Evolutionary conservation across 2,888 invertebrate species (phyloP).

Genomic region (Diaprepes abbreviatus): DNA sequence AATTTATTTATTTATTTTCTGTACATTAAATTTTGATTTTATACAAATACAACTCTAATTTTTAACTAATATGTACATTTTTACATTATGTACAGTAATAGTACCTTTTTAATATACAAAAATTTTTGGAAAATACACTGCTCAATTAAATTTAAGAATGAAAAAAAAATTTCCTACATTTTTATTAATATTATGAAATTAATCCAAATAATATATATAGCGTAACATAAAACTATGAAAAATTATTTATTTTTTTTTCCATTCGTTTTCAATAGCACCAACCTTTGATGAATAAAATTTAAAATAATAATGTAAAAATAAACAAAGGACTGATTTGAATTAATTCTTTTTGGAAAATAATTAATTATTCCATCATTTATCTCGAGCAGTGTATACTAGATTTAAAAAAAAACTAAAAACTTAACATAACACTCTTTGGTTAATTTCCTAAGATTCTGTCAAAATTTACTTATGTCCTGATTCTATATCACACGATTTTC

Average conservation of each 20-base stretch:
- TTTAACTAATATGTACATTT: constrained; percentile 8
- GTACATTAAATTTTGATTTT: constrained; percentile 3
- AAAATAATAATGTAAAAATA: no score
- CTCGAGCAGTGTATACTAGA: background rate
- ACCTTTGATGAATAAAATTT: no score
- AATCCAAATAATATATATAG: no score
- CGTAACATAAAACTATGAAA: no score
- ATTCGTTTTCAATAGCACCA: no score
- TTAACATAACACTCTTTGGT: background rate
- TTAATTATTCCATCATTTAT: background rate
- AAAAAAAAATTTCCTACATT: no score
- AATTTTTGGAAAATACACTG: background rate
- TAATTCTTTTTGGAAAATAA: no score
- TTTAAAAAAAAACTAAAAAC: background rate
- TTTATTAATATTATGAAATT: no score
- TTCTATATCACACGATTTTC: constrained; percentile 20
- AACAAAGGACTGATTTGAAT: no score
- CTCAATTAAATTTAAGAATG: no score
- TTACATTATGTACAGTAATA: constrained; percentile 2
- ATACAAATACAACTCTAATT: constrained; percentile 15
- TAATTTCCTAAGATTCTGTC: constrained; percentile 2
- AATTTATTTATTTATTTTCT: background rate
- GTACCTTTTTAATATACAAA: constrained; percentile 3
- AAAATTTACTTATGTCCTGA: background rate
- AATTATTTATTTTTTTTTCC: no score